Conservation (phyloP, 2,113 vertebrate species). For the Setophaga petechia region DNA sequence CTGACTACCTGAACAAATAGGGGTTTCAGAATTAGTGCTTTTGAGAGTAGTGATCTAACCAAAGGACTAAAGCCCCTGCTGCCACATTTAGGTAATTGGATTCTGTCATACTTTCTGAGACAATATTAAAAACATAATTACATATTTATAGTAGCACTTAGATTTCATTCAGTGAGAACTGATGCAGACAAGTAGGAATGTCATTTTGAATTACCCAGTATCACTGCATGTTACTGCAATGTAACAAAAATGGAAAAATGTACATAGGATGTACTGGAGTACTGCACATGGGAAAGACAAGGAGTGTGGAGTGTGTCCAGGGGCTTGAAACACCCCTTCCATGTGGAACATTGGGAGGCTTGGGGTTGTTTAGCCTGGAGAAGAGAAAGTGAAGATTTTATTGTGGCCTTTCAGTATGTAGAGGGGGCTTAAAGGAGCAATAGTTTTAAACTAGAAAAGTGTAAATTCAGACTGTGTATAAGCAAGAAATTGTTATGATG, state of each 20-base stretch:
- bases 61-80: not conserved
- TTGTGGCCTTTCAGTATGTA: not conserved
- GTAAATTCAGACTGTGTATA: rapidly evolving
- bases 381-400: not conserved
- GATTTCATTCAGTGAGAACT: not conserved
- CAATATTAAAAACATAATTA: not conserved
- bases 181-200: not conserved
- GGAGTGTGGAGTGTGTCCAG: not conserved
- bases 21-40: not conserved
- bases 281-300: rapidly evolving
- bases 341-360: not conserved
- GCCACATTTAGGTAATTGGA: not conserved
- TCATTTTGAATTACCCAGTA: not conserved
- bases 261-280: not conserved
- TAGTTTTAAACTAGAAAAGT: not conserved
- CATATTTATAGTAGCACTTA: not conserved
- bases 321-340: not conserved
- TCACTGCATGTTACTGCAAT: not conserved
- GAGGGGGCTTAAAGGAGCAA: not conserved
- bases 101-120: not conserved
- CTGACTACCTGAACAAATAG: not conserved
- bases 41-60: not conserved
- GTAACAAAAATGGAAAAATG: not conserved
- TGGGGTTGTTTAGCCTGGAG: not conserved
- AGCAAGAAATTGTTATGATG: not conserved